phyloP scores from a whole-genome alignment of 2,797 vertebrate genomes.

The Anableps anableps region DNA sequence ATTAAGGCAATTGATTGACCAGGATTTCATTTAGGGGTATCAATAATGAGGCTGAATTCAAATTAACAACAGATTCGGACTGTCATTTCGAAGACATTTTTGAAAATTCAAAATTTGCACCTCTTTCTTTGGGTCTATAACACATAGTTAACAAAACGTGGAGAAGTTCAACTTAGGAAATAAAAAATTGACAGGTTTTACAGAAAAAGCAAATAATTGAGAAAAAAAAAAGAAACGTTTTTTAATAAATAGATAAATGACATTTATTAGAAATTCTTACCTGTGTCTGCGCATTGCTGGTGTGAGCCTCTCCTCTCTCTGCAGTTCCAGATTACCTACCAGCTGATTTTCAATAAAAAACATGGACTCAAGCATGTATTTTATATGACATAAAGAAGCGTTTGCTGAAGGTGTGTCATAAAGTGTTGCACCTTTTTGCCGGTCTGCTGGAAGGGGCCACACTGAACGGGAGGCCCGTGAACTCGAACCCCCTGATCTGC shows the following conservation, averaged over 20 bases:
- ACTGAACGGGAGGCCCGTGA: conserved; percentile 41
- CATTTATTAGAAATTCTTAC: conserved; percentile 46
- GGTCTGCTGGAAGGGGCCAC: conserved; percentile 8
- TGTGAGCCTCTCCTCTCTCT: conserved; percentile 71
- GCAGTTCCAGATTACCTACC: conserved; percentile 56
- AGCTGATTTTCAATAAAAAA: conserved; percentile 53
- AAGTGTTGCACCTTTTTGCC: not conserved
- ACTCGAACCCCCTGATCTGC: conserved; percentile 44
- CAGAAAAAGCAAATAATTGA: no score
- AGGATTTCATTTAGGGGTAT: no score
- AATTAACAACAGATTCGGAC: no score
- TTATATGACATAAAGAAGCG: conserved; percentile 19
- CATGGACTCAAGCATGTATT: conserved; percentile 15
- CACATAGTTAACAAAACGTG: not conserved
- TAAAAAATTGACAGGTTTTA: no score
- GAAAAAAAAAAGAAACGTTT: not conserved
- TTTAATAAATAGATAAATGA: not conserved
- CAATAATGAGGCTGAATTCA: no score
- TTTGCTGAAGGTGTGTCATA: conserved; percentile 12
- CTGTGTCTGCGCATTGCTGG: conserved; percentile 77
- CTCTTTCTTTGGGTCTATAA: no score
- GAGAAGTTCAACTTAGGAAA: not conserved
- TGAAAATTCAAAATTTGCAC: no score
- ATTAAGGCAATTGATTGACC: no score
- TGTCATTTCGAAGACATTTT: no score